Evolutionary conservation across 1,140 invertebrate genomes (phyloP), one percentile per base, ranked within the genome.

Genomic region (Pseudomyrmex concolor): DNA sequence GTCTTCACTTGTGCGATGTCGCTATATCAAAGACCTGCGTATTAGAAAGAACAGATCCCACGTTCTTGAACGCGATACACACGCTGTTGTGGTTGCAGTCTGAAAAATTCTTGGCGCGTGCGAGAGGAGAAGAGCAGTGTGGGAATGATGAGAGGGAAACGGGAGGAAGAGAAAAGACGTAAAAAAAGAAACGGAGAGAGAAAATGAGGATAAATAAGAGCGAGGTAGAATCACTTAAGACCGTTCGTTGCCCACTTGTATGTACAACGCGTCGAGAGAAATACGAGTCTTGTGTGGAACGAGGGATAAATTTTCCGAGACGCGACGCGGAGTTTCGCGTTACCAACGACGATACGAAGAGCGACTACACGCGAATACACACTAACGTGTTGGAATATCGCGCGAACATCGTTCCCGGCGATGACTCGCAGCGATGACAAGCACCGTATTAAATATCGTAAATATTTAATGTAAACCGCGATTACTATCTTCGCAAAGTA

Each of bases 401-500:
- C 34, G 34, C 34, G 34, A 34, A 34, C 5, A 7, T 7, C 34
- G 34, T 34, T 34, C 34, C 34, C 34, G 5, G 34, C 34, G 34
- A 34, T 66, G 17, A 59, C 74, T 54, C 63, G 15, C 10, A 45
- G 13, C 62, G 43, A 34, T 57, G 48, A 62, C 34, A 34, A 34
- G 34, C 34, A 34, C 34, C 34, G 34, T 34, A 88, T 83, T 87
- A 84, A 80, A 86, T 84, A 88, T 45, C 57, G 68, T 86, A 85
- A 90, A 89, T 88, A 87, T 89, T 88, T 74, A 87, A 88, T 84
- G n/a, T 19, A 55, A 8, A 86, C 34, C 57, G 57, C 59, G 25
- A 83, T 55, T 60, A 63, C 78, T 34, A n/a, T 48, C 64, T 13
- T 48, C 48, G 13, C 48, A 8, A 8, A 15, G 4, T 17, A 67